Evolutionary conservation across 2,113 vertebrate species (phyloP), one percentile per base, ranked within the genome.

Genomic region (Leucosticte australis): DNA sequence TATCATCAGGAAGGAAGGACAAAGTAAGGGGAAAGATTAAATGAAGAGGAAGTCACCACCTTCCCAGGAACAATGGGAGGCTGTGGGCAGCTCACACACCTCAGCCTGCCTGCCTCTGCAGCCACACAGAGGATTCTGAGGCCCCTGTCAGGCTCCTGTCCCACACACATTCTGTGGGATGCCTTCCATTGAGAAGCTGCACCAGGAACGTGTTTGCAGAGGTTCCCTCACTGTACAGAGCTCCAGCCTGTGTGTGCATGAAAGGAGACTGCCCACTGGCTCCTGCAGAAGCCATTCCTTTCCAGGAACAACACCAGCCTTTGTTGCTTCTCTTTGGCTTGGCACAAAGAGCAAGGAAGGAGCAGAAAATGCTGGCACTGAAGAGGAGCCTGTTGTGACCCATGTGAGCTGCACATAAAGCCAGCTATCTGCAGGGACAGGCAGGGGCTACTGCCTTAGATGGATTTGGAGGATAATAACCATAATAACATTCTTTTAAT

Each of bases 301-400:
- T 71, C 10, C 90, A 90, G 87, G 89, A 84, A 92, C 79, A 94
- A 12, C 68, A 81, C 46, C 76, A 89, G 75, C 69, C 92, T 97
- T 97, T 97, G 90, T 95, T 96, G 89, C 87, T 86, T 94, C 57
- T 71, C 44, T 56, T 87, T 90, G 67, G 35, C 88, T 95, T 96
- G 95, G 80, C 67, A 73, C 26, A 1, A 4, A 65, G 50, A 85
- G 11, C 41, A 33, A 65, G 78, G 77, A 95, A 93, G 67, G 73
- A 95, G 85, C 89, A 78, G 73, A 62, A 57, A 80, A 47, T 33
- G 11, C 44, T 69, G 56, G 75, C 52, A 6, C 55, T 62, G 13
- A 70, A 83, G 83, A 37, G 7, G n/a, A 74, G 64, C 57, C 56
- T 65, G 47, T 13, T 83, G 76, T 71, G 87, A 53, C 77, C 11